Conservation (phyloP, 92 coral and sea anemone genomes). For the Palythoa caribaeorum region DNA sequence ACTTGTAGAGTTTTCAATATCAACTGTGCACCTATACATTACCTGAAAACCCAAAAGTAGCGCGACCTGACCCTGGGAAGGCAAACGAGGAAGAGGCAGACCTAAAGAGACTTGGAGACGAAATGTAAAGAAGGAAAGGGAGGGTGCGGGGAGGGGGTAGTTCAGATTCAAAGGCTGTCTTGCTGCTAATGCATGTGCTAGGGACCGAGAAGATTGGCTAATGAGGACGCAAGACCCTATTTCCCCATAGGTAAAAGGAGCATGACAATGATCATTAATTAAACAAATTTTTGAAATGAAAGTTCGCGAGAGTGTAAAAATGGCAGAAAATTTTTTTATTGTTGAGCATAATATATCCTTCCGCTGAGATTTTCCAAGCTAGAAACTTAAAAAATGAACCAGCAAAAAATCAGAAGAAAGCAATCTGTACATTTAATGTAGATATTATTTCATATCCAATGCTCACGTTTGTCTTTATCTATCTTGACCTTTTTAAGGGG, state of each 20-base stretch:
- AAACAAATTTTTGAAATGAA: constrained; percentile 50
- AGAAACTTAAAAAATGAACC: background rate
- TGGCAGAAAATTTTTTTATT: constrained; percentile 45
- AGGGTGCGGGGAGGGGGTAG: background rate
- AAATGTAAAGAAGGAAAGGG: constrained; percentile 8
- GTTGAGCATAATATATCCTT: constrained; percentile 40
- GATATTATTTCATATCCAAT: constrained; percentile 49
- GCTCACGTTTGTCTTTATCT: background rate
- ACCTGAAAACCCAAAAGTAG: constrained; percentile 41
- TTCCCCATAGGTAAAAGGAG: constrained; percentile 51
- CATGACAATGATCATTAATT: constrained; percentile 47
- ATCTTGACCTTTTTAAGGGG: too few species aligned
- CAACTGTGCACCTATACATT: constrained; percentile 22
- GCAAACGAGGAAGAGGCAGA: constrained; percentile 37
- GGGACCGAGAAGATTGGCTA: constrained; percentile 33
- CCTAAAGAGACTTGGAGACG: constrained; percentile 25
- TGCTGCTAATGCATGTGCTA: constrained; percentile 45
- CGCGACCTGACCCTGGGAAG: constrained; percentile 41
- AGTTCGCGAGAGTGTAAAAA: constrained; percentile 45
- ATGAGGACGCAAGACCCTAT: constrained; percentile 12
- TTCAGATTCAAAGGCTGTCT: background rate
- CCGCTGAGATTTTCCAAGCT: constrained; percentile 7
- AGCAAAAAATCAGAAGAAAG: too few species aligned
- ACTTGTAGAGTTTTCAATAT: constrained; percentile 40
- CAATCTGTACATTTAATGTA: background rate